Base-by-base conservation (phyloP, 1,140 invertebrate genomes). In the Cotesia vestalis region DNA sequence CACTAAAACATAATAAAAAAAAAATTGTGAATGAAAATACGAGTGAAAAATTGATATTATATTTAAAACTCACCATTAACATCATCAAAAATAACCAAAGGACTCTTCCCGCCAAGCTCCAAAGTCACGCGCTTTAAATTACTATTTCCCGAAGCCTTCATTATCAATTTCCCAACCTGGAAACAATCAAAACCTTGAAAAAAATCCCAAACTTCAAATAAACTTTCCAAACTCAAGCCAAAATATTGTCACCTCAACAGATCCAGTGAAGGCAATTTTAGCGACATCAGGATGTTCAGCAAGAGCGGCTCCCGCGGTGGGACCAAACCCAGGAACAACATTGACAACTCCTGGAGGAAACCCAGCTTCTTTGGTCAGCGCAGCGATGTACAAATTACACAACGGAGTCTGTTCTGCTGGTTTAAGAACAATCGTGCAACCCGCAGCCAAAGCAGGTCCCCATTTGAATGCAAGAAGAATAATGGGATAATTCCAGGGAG, bases 341-440 rank as follows among this genome's bases (percentile, higher is more conserved):
- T 96, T 97, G 3, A 97, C 86, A 0, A 97, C 96, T 66, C 96
- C 96, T 9, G 90, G 83, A 1, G 96, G 96, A 81, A 97, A 95
- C 14, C 96, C 96, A 63, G 95, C 92, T 85, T 98, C 96, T 81
- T 92, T 93, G 20, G 90, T 83, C 0, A 99, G 86, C 1, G 92
- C 89, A 11, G 92, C 96, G 34, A 96, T 81, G 75, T 93, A 91
- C 0, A 98, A 85, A 0, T 96, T 95, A 3, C 92, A 94, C 0
- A 99, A 85, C 1, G 97, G 96, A 0, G 97, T 98, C 85, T 98
- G 96, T 84, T 98, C 97, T 0, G 97, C 96, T 1, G 95, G 94
- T 83, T 98, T 98, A 74, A 97, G 81, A 9, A 98, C 89, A 34
- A 97, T 87, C 0, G 94, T 95, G 79, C 96, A 97, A n/a, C 94